Conservation (phyloP, 2,888 invertebrate species). For the Agrotis segetum region DNA sequence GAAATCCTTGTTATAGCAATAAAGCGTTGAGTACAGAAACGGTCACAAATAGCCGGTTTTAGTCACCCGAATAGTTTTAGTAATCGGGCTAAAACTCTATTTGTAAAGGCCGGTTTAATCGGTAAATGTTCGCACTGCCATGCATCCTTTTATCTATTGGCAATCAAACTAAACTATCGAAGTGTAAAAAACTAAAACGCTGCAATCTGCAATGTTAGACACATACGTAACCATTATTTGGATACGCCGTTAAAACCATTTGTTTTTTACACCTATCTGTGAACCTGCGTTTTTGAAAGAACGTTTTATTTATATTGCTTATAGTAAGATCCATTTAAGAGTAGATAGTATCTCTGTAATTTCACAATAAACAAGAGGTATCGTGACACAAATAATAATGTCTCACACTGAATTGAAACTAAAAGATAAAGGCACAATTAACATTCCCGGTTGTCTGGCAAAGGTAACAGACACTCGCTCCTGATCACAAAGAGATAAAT, state of each 20-base stretch:
- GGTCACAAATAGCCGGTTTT: constrained; percentile 36
- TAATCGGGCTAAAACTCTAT: constrained; percentile 44
- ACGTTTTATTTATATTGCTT: not conserved
- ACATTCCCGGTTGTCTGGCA: constrained; percentile 39
- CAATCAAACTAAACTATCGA: constrained; percentile 46
- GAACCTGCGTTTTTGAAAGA: constrained; percentile 2
- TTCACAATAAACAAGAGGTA: not conserved
- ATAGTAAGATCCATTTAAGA: not conserved
- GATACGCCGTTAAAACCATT: constrained; percentile 4
- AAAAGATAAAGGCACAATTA: constrained; percentile 47
- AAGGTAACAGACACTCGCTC: constrained; percentile 46
- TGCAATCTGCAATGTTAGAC: constrained; percentile 44
- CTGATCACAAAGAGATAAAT: constrained; percentile 57
- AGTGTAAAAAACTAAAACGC: constrained; percentile 25
- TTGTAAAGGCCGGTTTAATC: constrained; percentile 45
- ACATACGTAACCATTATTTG: constrained; percentile 27
- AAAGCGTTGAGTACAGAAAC: constrained; percentile 16
- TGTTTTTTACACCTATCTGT: constrained; percentile 16
- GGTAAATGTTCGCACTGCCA: constrained; percentile 43
- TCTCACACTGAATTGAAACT: constrained; percentile 14
- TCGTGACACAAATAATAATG: constrained; percentile 7
- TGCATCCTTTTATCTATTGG: constrained; percentile 51
- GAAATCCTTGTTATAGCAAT: constrained; percentile 12
- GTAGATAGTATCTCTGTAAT: not conserved
- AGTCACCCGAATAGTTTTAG: constrained; percentile 27